phyloP scores from a whole-genome alignment of 1,140 invertebrate genomes.

The Asobara japonica region DNA sequence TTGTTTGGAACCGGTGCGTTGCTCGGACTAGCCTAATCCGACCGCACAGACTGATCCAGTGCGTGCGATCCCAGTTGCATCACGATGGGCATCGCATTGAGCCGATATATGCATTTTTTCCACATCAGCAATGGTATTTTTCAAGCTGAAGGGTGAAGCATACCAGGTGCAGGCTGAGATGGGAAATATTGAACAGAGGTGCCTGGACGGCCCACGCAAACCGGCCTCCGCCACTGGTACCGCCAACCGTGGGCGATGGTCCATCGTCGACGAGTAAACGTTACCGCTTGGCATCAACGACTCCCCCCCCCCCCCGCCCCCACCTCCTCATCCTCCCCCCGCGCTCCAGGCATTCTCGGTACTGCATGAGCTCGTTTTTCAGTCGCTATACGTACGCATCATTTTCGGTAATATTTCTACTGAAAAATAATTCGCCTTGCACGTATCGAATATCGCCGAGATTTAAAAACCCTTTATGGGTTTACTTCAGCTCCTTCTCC shows the following conservation, averaged over 20 bases:
- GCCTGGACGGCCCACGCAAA: slow-evolving; percentile 53
- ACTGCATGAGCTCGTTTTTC: slow-evolving; percentile 28
- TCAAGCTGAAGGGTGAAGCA: neutral
- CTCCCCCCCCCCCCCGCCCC: no score
- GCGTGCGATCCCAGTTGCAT: no score
- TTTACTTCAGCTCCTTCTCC: no score
- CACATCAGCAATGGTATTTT: neutral
- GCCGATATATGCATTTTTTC: no score
- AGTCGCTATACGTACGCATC: slow-evolving; percentile 43
- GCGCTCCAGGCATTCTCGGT: neutral
- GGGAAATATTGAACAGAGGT: slow-evolving; percentile 45
- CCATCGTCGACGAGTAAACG: slow-evolving; percentile 51
- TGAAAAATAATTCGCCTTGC: slow-evolving; percentile 51
- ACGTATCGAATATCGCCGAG: slow-evolving; percentile 43
- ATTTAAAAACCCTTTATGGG: no score
- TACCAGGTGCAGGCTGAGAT: slow-evolving; percentile 40
- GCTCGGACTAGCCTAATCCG: no score
- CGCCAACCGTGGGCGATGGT: slow-evolving; percentile 34
- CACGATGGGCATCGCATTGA: no score
- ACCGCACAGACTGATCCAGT: no score
- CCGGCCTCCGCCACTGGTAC: slow-evolving; percentile 38
- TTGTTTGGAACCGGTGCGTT: no score
- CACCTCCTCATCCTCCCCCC: no score
- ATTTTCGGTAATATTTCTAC: slow-evolving; percentile 53
- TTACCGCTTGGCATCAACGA: slow-evolving; percentile 28